A percentile compares a stretch with the other conserved stretches of the same genome.
phyloP scores from a whole-genome alignment of 2,797 vertebrate genomes.

The Cyclopterus lumpus region DNA sequence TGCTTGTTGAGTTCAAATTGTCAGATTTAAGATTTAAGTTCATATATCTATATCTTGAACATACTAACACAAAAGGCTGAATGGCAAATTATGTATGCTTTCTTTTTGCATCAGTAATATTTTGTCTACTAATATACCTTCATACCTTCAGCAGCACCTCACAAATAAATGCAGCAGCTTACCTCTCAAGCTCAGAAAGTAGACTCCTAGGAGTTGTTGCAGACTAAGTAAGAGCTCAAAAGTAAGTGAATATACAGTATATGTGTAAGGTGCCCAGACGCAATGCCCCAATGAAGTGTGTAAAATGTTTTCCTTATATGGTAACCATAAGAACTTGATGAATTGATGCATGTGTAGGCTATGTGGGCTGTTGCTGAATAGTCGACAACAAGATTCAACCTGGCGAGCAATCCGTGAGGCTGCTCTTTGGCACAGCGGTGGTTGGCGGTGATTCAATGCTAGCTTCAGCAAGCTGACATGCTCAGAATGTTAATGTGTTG shows the following conservation, averaged over 20 bases:
- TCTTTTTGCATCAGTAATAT: not conserved
- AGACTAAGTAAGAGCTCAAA: not conserved
- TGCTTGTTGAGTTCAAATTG: constrained; percentile 31
- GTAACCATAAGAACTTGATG: not conserved
- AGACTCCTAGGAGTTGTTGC: not conserved
- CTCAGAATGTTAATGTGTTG: not conserved
- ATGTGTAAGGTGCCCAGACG: not conserved
- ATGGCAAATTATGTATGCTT: not conserved
- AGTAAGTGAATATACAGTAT: not conserved
- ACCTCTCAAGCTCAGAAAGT: not conserved
- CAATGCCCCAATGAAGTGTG: not conserved
- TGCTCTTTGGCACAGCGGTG: not conserved
- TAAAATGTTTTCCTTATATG: not conserved
- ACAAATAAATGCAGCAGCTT: not conserved
- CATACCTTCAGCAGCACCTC: not conserved
- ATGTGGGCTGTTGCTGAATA: not conserved
- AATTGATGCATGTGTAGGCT: not conserved
- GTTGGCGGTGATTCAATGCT: not conserved
- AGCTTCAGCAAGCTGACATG: not conserved
- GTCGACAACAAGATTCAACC: not conserved
- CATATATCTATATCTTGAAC: not conserved
- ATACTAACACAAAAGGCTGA: no score
- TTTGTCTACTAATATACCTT: not conserved
- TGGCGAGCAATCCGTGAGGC: not conserved
- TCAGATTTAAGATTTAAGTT: constrained; percentile 9